Base-by-base conservation (phyloP, 2,113 vertebrate genomes). In the Nesoenas mayeri region DNA sequence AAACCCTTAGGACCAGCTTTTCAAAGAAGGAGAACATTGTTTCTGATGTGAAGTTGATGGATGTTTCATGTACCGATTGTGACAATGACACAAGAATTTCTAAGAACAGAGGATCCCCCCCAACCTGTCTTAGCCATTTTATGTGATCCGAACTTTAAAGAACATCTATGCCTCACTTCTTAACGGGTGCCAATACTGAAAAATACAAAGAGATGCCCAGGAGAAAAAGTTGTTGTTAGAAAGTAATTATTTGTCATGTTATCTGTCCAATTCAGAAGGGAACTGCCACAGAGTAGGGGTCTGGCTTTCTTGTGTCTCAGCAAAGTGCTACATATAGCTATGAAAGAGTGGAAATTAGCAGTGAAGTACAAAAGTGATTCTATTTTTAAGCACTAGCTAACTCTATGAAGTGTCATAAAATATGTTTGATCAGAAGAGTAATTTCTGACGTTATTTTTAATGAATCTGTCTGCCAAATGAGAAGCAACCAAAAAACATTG, bases 41-140 rank as follows among this genome's bases (percentile, higher is more conserved):
- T 97, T 97, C 91, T 95, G 64, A 93, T 97, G 67, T 94, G 95
- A 97, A 97, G 73, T 95, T 96, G 96, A 96, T 96, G 96, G 94
- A 85, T 97, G 54, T 72, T 97, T 97, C 96, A 94, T 97, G 75
- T 97, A 95, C 95, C 78, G 65, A 8, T 24, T 88, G 94, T 93
- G 95, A 98, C 97, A 98, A 97, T 93, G 94, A 96, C 94, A 96
- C 85, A 94, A 91, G 94, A 90, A 96, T 95, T 97, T 97, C 89
- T 47, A 87, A 67, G 91, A 97, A 96, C 62, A 95, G 94, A 95
- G 75, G 85, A 69, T 97, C 92, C 73, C 97, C 93, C 79, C 90
- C 89, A 89, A 95, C 51, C 78, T 65, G 50, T 91, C 85, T 80
- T 77, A 91, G 34, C 38, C 85, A 67, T 69, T 95, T 96, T 84